These are phyloP conservation scores for Heteractis magnifica DNA, from an alignment of 92 coral and sea anemone genomes.

Conservation along the genomic window DNA sequence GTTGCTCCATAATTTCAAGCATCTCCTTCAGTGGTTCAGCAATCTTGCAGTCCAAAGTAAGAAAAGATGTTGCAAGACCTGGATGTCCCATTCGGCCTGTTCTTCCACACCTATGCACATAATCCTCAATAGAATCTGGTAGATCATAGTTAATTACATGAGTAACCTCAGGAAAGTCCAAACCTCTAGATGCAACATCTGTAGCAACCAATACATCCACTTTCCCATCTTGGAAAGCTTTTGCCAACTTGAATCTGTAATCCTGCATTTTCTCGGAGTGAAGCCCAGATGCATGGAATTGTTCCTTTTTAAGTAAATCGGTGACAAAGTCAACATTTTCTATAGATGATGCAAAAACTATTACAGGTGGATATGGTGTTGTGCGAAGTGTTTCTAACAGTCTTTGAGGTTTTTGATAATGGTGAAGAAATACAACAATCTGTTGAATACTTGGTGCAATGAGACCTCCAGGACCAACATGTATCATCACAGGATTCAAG, in stretches of 20 bases:
- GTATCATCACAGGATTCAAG: slow-evolving; percentile 81
- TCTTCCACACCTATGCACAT: slow-evolving; percentile 95
- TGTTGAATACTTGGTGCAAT: slow-evolving; percentile 87
- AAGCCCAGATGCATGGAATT: slow-evolving; percentile 93
- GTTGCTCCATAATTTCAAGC: slow-evolving; percentile 83
- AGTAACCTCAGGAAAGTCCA: slow-evolving; percentile 96
- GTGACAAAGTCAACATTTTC: slow-evolving; percentile 91
- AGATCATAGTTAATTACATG: slow-evolving; percentile 90
- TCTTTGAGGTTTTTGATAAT: slow-evolving; percentile 80
- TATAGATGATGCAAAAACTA: slow-evolving; percentile 90
- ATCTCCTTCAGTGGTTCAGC: slow-evolving; percentile 87
- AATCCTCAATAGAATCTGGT: slow-evolving; percentile 87
- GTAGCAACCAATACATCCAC: slow-evolving; percentile 92
- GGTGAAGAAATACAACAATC: slow-evolving; percentile 70
- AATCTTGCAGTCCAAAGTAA: slow-evolving; percentile 93
- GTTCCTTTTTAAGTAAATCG: slow-evolving; percentile 81
- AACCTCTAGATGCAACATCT: slow-evolving; percentile 92
- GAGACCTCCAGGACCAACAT: slow-evolving; percentile 87
- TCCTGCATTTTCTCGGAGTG: slow-evolving; percentile 93
- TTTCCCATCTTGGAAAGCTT: slow-evolving; percentile 83
- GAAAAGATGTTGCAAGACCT: slow-evolving; percentile 88
- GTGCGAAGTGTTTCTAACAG: slow-evolving; percentile 74
- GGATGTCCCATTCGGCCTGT: slow-evolving; percentile 91
- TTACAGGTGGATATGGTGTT: slow-evolving; percentile 94
- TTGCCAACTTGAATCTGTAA: slow-evolving; percentile 79